Evolutionary conservation across 2,797 vertebrate species (phyloP), one percentile per base, ranked within the genome.

Genomic region (Poeciliopsis paucimaculata): DNA sequence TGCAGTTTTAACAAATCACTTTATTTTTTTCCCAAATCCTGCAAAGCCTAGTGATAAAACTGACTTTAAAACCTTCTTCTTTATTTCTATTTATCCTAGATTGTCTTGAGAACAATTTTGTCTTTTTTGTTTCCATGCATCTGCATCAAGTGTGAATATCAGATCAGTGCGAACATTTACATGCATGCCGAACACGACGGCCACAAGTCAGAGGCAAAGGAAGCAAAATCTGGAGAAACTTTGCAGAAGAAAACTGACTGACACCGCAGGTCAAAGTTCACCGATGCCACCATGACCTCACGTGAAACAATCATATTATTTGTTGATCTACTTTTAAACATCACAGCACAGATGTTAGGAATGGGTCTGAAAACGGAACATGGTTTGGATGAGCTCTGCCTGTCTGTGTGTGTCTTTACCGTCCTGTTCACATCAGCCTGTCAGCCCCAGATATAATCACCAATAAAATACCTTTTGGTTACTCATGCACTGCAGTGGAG

Each of bases 381-480:
- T 1, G 26, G 77, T 85, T 77, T 45, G 77, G 81, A 43, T 26
- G 77, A 72, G 31, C 82, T 85, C 84, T 83, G 88, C 81, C 82
- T 73, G 86, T 81, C 71, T 83, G 86, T 83, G 47, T 73, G 47
- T 36, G 74, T 86, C 66, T 74, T 71, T 81, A 79, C 76, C 75
- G 73, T 83, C 85, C 83, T 87, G 83, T 77, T 90, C 84, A 85
- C 82, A 28, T 83, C 26, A 72, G 75, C 85, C 79, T 90, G 86
- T 86, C 71, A 78, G 90, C 81, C 55, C 12, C 76, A 49, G 73
- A 88, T 77, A 77, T 78, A 53, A 83, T 71, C 79, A 87, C 57
- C 15, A 92, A 93, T 93, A 94, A 94, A 92, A 89, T 62, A 80
- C 57, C 72, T 90, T 91, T 93, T 87, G 87, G 83, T 92, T 92